Evolutionary conservation across 1,140 invertebrate species (phyloP), one percentile per base, ranked within the genome.

Genomic region (Drosophila bifasciata): DNA sequence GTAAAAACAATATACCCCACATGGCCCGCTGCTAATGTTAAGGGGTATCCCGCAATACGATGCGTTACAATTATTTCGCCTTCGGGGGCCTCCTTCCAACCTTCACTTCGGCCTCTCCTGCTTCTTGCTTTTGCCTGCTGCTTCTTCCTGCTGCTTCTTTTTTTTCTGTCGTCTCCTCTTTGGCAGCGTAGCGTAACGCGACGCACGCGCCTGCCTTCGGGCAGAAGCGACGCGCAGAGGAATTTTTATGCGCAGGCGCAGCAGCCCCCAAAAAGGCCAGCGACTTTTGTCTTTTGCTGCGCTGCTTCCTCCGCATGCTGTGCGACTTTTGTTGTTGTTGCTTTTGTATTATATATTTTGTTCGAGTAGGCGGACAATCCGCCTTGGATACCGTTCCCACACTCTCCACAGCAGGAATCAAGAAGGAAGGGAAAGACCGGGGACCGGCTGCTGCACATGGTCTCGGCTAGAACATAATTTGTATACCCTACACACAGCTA

Each of bases 231-330:
- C 45, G 28, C 48, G 9, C 45, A 7, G 13, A n/a, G 48, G 48
- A 51, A 28, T 51, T 60, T 60, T 60, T 43, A 28, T 60, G 58
- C 40, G 36, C 61, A 60, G 62, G 45, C 53, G 72, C 66, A 71
- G 66, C 68, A 71, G 66, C 68, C 76, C 76, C 68, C 73, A 84
- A 85, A 85, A 85, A 86, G 67, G 81, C 67, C 76, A 80, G 60
- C 60, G n/a, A 69, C 73, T 66, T 68, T 44, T 62, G 49, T 23
- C 57, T 40, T 60, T 44, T 41, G 7, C 11, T 46, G 23, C 21
- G 7, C 11, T 46, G 23, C 21, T 16, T 55, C 52, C 53, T 28
- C 53, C 46, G 55, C 55, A 36, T 36, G 32, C 32, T 36, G 11
- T 17, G 40, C 46, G 21, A 25, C n/a, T 21, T 9, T 36, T 39